Evolutionary conservation across 2,797 vertebrate species (phyloP).

Genomic region (Darevskia mixta): DNA sequence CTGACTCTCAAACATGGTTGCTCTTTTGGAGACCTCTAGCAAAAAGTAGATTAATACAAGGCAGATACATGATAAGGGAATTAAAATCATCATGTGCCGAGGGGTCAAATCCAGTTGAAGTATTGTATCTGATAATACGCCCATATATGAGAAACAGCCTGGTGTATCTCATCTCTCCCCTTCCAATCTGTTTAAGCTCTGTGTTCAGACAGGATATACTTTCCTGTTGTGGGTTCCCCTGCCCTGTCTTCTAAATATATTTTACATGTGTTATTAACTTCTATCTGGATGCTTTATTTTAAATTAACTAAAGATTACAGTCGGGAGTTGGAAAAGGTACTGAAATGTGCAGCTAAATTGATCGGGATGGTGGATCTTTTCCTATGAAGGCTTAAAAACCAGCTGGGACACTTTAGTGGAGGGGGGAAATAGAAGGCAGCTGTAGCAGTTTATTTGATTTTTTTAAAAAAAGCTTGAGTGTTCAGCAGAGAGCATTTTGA

Average conservation of each 20-base stretch:
- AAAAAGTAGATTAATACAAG: background rate
- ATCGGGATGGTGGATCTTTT: background rate
- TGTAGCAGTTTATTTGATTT: background rate
- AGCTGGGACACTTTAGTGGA: background rate
- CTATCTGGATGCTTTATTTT: conserved; percentile 22
- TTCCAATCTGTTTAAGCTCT: background rate
- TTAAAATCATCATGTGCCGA: background rate
- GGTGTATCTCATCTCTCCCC: background rate
- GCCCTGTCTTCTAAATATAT: background rate
- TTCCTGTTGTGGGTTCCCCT: background rate
- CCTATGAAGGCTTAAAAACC: background rate
- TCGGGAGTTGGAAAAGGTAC: background rate
- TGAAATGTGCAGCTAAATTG: background rate
- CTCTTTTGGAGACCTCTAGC: background rate
- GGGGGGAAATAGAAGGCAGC: background rate
- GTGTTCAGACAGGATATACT: background rate
- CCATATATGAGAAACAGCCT: background rate
- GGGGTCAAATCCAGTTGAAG: background rate
- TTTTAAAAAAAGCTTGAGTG: background rate
- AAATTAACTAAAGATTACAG: conserved; percentile 31
- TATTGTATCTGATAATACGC: background rate
- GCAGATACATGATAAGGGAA: background rate
- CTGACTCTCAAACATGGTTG: background rate
- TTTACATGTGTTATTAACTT: conserved; percentile 17
- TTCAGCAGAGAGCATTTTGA: background rate